Base-by-base conservation (phyloP, 2,888 invertebrate genomes). In the Maniola hyperantus region DNA sequence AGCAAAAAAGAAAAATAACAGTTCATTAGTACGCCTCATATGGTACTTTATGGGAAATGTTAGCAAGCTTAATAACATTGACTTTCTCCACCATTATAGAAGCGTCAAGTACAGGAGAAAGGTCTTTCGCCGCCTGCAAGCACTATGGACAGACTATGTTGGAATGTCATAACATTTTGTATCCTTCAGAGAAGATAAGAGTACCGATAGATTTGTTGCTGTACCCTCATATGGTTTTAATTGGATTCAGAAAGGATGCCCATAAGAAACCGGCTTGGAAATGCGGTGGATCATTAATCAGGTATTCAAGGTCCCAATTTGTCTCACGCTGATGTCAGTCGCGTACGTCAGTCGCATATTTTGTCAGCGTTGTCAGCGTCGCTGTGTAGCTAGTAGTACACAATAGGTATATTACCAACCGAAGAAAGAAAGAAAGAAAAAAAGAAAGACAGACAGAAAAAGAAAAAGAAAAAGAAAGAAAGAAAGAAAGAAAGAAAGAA, bases 151-250 rank as follows among this genome's bases (percentile, higher is more conserved):
- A 83, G 51, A 71, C 75, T 0, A 92, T 92, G 92, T 71, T 91
- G 6, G 93, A 93, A 71, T 93, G 93, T 48, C 85, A 84, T n/a
- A 92, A 92, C 53, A 77, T 92, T 15, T 70, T 91, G 0, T 74
- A 83, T 13, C 88, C 91, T 5, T 73, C 68, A 1, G 58, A 78
- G 15, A 85, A 81, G 77, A 78, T 85, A 0, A 77, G 93, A 72
- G 87, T 93, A 0, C 93, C 93, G 0, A 83, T 93, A 1, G 93
- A 93, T 68, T 74, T 87, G 1, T 78, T 93, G 0, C 88, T 94
- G 71, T 95, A 94, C 76, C 95, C 95, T 5, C 95, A 95, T 71
- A 95, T 94, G 95, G 94, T 93, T n/a, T 70, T 92, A 0, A 89
- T 92, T n/a, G 92, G 92, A 15, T 91, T 87, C 62, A 72, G 75